Percentiles rank a stretch among this genome's conserved stretches.
Conservation (phyloP, 2,888 invertebrate species). For the Drosophila borealis region DNA sequence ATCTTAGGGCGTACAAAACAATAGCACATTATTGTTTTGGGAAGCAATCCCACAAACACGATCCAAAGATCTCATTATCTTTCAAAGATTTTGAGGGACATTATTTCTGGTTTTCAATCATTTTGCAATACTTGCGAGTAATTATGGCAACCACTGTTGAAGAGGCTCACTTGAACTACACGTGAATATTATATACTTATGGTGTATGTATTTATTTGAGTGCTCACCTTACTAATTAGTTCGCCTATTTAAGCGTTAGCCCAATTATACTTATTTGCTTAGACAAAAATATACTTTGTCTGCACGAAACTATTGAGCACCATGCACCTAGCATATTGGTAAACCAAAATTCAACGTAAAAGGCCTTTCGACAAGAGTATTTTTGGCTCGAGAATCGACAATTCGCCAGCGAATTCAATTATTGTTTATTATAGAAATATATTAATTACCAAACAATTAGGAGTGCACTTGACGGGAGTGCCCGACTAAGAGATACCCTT, state of each 20-base stretch:
- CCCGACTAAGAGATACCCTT: too few species aligned
- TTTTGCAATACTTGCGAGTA: constrained; percentile 11
- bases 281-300: constrained; percentile 13
- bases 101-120: constrained; percentile 30
- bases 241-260: constrained; percentile 4
- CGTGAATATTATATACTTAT: neutral
- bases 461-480: too few species aligned
- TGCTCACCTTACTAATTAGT: neutral
- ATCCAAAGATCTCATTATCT: constrained; percentile 22
- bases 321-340: constrained; percentile 23
- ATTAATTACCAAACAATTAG: constrained; percentile 49
- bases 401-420: constrained; percentile 47
- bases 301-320: constrained; percentile 2
- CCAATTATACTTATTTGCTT: constrained; percentile 28
- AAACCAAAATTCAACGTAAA: constrained; percentile 28
- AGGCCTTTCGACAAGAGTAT: constrained; percentile 41
- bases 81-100: constrained; percentile 13
- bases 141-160: constrained; percentile 16
- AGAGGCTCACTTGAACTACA: constrained; percentile 9
- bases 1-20: constrained; percentile 36
- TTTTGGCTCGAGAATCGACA: constrained; percentile 50
- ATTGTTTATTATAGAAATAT: constrained; percentile 53
- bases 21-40: constrained; percentile 49
- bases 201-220: neutral
- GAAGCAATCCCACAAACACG: constrained; percentile 24